These are phyloP conservation scores for Passer montanus DNA, from an alignment of 2,113 vertebrate species.

Conservation along the genomic window DNA sequence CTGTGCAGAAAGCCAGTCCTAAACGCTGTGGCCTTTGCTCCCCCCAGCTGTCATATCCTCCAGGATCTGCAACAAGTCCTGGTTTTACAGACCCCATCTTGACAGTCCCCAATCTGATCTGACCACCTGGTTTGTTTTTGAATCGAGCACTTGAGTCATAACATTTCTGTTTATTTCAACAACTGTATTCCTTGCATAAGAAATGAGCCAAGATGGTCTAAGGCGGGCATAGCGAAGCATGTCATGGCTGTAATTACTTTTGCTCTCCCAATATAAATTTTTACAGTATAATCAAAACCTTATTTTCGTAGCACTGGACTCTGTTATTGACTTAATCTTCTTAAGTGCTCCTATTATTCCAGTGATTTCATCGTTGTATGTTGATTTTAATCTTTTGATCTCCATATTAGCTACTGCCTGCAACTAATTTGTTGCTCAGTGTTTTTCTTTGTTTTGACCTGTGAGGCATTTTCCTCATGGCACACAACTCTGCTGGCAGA, in stretches of 20 bases:
- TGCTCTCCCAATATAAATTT: conserved; percentile 62
- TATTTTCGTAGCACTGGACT: conserved; percentile 70
- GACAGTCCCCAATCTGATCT: conserved; percentile 65
- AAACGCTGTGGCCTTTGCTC: conserved; percentile 22
- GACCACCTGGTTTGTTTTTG: conserved; percentile 74
- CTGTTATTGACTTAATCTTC: conserved; percentile 75
- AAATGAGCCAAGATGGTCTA: conserved; percentile 76
- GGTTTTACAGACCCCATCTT: conserved; percentile 27
- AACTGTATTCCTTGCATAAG: conserved; percentile 72
- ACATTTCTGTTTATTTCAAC: conserved; percentile 76
- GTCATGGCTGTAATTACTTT: conserved; percentile 72
- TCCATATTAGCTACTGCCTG: conserved; percentile 80
- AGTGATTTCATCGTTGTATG: conserved; percentile 76
- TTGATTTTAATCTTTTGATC: conserved; percentile 83
- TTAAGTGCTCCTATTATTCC: conserved; percentile 77
- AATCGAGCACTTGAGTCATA: conserved; percentile 64
- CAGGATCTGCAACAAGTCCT: conserved; percentile 55
- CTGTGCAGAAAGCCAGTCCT: not conserved
- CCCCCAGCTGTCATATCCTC: conserved; percentile 50
- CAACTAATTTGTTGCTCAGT: conserved; percentile 84
- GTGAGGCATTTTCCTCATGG: conserved; percentile 75
- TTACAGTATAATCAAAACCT: conserved; percentile 69
- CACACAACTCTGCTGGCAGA: conserved; percentile 77
- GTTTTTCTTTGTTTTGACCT: conserved; percentile 80
- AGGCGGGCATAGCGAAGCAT: conserved; percentile 63